phyloP scores from a whole-genome alignment of 2,888 invertebrate genomes.

The Euspilapteryx auroguttella region DNA sequence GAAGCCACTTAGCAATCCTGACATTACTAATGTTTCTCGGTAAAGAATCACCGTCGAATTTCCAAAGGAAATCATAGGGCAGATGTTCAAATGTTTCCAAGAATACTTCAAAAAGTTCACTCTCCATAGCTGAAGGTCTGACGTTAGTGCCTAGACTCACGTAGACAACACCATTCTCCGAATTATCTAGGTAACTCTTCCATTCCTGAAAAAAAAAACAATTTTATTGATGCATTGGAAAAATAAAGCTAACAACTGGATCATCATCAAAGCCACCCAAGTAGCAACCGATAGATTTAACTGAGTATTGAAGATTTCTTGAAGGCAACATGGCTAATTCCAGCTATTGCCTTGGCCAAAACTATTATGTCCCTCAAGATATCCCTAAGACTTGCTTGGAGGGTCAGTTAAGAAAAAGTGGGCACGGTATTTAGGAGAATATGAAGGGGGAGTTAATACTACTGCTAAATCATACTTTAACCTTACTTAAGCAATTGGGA shows the following conservation, averaged over 20 bases:
- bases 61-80: constrained; percentile 4
- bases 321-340: no score
- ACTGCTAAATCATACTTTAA: no score
- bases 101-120: not conserved
- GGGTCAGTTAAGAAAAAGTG: no score
- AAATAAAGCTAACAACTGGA: not conserved
- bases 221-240: not conserved
- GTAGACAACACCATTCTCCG: constrained; percentile 9
- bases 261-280: no score
- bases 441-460: no score
- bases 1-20: constrained; percentile 7
- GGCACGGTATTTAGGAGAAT: no score
- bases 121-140: not conserved
- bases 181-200: constrained; percentile 8
- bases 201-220: constrained; percentile 6
- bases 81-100: not conserved
- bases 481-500: no score
- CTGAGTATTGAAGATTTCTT: no score
- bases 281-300: no score
- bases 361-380: no score
- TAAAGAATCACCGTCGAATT: constrained; percentile 1
- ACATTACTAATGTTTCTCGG: not conserved
- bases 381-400: no score
- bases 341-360: no score
- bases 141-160: constrained; percentile 10